Conservation (phyloP, 2,888 invertebrate genomes). For the Watsonalla cultraria region DNA sequence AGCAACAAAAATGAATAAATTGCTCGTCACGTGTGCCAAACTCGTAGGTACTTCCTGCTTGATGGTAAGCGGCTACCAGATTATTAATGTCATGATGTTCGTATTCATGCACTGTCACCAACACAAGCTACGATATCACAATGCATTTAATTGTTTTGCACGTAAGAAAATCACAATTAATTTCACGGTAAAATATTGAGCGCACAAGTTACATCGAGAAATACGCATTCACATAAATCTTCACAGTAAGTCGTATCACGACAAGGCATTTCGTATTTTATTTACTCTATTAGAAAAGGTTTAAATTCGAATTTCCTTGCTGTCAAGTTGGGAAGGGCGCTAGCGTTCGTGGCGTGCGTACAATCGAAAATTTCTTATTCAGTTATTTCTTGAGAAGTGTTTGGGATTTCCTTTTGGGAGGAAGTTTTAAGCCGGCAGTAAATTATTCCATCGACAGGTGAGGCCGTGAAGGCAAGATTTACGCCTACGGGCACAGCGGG, state of each 20-base stretch:
- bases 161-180: too few species aligned
- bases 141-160: too few species aligned
- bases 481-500: constrained; percentile 65
- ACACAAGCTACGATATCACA: too few species aligned
- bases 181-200: too few species aligned
- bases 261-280: constrained; percentile 41
- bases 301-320: constrained; percentile 54
- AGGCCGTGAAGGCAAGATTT: constrained; percentile 77
- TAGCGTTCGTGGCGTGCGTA: constrained; percentile 38
- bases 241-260: constrained; percentile 18
- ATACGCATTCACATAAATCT: constrained; percentile 25
- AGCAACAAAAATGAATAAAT: not conserved
- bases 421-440: constrained; percentile 76
- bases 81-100: too few species aligned
- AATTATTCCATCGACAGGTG: constrained; percentile 78
- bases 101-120: too few species aligned
- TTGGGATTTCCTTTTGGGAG: constrained; percentile 69
- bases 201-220: not conserved
- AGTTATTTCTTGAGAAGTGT: constrained; percentile 75
- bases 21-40: too few species aligned
- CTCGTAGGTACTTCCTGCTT: too few species aligned
- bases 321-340: constrained; percentile 42
- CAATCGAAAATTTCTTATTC: constrained; percentile 72
- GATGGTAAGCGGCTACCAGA: too few species aligned
- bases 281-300: constrained; percentile 57